These are phyloP conservation scores for Pomatostomus ruficeps DNA, from an alignment of 2,113 vertebrate genomes.

Conservation along the genomic window DNA sequence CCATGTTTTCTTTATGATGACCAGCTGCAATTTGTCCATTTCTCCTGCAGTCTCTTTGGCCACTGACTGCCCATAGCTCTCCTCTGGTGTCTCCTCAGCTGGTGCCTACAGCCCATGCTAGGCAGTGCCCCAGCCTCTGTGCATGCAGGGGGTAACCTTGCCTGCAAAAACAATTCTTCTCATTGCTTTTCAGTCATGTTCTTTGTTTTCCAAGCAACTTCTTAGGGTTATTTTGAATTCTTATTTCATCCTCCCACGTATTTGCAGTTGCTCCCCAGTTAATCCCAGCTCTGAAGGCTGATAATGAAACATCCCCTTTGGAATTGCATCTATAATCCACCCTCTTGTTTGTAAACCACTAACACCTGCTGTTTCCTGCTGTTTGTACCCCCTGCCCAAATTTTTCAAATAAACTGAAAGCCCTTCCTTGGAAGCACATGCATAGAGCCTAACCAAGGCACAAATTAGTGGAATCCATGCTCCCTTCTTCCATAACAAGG, in stretches of 20 bases:
- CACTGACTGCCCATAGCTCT: not conserved
- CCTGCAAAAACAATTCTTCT: not conserved
- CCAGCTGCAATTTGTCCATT: not conserved
- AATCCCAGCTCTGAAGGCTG: not conserved
- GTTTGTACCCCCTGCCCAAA: not conserved
- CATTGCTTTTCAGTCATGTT: not conserved
- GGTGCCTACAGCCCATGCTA: not conserved
- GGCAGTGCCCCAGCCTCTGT: not conserved
- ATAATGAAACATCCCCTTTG: not conserved
- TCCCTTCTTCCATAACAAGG: not conserved
- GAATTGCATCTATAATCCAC: not conserved
- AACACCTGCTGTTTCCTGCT: not conserved
- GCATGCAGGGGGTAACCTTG: not conserved
- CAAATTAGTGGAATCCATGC: accelerated
- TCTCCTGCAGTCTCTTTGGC: not conserved
- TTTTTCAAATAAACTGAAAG: not conserved
- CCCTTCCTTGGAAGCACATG: accelerated
- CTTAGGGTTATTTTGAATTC: not conserved
- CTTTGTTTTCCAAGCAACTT: not conserved
- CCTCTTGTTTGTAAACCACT: not conserved
- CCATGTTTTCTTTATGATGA: not conserved
- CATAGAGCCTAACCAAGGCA: not conserved
- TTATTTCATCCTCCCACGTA: not conserved
- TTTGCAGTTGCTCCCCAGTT: not conserved
- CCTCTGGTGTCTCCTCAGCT: not conserved